Conservation (phyloP, 2,113 vertebrate species). For the Eudyptes chrysolophus region DNA sequence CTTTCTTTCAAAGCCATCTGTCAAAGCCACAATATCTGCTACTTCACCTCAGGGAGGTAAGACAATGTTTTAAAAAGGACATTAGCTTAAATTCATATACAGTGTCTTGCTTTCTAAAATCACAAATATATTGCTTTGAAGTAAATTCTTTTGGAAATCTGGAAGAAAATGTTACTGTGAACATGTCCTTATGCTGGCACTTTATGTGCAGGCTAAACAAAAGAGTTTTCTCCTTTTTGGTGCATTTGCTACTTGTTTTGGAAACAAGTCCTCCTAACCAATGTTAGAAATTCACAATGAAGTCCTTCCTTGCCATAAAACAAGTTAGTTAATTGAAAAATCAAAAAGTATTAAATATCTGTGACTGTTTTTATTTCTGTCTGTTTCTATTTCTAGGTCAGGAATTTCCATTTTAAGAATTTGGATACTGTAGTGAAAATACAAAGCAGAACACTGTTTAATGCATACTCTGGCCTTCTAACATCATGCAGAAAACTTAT, state of each 20-base stretch:
- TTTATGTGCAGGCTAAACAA: background rate
- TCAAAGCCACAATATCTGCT: background rate
- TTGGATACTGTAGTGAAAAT: background rate
- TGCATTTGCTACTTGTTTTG: background rate
- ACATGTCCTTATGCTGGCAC: accelerated
- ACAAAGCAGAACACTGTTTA: background rate
- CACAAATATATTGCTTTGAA: background rate
- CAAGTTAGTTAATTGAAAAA: background rate
- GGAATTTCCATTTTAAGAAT: background rate
- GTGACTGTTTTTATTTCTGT: background rate
- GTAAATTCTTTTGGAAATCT: background rate
- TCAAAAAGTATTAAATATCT: background rate
- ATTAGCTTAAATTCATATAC: background rate
- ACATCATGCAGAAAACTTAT: background rate
- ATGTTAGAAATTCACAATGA: background rate
- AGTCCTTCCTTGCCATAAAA: background rate
- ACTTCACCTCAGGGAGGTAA: background rate
- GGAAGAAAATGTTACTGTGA: background rate
- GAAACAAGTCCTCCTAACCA: background rate
- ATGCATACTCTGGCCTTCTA: background rate
- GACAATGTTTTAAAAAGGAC: background rate
- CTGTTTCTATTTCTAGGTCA: background rate
- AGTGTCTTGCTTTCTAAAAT: background rate
- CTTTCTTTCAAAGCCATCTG: background rate
- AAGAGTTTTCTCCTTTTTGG: background rate